These are phyloP conservation scores for Chiridota heheva DNA, from an alignment of 35 echinoderm and acorn worm species.

Conservation along the genomic window DNA sequence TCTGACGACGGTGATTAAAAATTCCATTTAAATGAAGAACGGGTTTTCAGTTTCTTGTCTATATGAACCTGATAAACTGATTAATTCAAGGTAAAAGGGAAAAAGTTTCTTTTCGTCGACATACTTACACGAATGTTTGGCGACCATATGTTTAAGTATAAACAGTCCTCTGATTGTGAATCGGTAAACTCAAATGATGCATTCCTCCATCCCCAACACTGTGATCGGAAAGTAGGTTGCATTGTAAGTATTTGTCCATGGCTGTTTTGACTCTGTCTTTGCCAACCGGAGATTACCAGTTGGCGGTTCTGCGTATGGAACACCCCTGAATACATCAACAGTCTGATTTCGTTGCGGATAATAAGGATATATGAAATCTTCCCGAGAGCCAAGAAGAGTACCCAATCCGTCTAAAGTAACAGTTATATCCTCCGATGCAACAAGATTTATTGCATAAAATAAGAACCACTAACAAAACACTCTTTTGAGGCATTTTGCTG, in stretches of 20 bases:
- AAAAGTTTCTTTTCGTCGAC: no score
- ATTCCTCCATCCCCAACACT: conserved; percentile 28
- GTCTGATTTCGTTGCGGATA: conserved; percentile 17
- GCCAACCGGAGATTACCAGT: conserved; percentile 52
- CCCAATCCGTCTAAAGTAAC: conserved; percentile 44
- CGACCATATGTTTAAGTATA: conserved; percentile 82
- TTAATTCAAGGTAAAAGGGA: no score
- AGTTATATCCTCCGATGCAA: conserved; percentile 15
- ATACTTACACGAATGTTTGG: conserved; percentile 59
- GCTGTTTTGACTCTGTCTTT: conserved; percentile 50
- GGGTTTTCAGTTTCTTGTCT: no score
- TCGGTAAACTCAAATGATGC: neutral
- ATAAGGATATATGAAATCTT: conserved; percentile 12
- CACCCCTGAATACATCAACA: conserved; percentile 67
- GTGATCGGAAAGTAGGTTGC: conserved; percentile 36
- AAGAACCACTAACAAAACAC: neutral
- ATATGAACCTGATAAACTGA: no score
- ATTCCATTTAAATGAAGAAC: no score
- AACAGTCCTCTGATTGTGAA: conserved; percentile 69
- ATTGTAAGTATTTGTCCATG: conserved; percentile 46
- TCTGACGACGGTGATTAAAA: no score
- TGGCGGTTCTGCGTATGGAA: conserved; percentile 85
- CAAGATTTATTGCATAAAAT: neutral
- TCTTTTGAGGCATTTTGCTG: neutral
- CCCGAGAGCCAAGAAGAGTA: conserved; percentile 56